A percentile compares a stretch with the other conserved stretches of the same genome.
Conservation (phyloP, 2,797 vertebrate genomes). For the Chaunax sp. region DNA sequence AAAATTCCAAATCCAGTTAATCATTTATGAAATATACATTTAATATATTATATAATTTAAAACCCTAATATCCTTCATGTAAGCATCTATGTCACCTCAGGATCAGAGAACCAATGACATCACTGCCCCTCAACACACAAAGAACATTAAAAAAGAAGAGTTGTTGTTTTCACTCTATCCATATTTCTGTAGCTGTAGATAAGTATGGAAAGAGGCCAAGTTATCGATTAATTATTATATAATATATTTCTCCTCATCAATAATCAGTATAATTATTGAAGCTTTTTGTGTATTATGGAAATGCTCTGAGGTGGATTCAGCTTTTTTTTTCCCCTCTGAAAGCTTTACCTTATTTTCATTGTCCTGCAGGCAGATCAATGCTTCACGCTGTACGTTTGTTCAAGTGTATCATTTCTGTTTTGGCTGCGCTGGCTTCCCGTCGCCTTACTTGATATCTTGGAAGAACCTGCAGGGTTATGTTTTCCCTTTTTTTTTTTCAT, state of each 20-base stretch:
- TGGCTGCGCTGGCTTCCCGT: conserved; percentile 51
- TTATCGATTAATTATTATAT: no score
- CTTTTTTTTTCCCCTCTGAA: conserved; percentile 25
- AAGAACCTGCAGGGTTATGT: conserved; percentile 34
- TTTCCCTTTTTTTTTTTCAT: conserved; percentile 16
- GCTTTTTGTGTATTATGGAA: not conserved
- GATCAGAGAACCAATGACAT: no score
- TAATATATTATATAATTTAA: no score
- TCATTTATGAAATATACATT: no score
- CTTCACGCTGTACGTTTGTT: conserved; percentile 60
- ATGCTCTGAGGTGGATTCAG: conserved; percentile 4
- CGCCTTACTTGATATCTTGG: conserved; percentile 25
- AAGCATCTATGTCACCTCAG: no score
- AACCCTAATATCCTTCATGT: no score
- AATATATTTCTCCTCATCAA: not conserved
- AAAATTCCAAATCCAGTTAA: no score
- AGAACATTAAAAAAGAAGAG: no score
- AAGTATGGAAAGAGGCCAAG: no score
- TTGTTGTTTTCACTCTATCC: no score
- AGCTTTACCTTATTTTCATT: conserved; percentile 49
- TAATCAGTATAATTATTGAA: not conserved
- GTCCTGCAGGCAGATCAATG: conserved; percentile 29
- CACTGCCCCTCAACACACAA: no score
- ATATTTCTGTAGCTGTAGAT: no score
- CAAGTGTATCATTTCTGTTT: conserved; percentile 43